Conservation (phyloP, 2,113 vertebrate species). For the Megaceryle torquata region DNA sequence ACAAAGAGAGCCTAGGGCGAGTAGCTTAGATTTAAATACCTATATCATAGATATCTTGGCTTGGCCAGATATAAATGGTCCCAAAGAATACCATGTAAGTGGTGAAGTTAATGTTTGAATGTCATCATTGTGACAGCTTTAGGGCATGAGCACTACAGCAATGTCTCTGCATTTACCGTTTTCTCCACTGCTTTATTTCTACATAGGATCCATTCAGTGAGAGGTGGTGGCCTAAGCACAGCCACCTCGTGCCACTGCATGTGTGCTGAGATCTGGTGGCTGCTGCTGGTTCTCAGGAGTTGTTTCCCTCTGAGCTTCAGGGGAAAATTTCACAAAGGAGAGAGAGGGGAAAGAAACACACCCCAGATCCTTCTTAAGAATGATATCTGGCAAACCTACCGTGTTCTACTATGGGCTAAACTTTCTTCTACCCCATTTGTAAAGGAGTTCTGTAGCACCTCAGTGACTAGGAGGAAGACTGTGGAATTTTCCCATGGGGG, state of each 20-base stretch:
- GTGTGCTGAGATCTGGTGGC: neutral
- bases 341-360: fast-evolving
- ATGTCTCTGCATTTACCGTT: neutral
- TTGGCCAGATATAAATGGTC: neutral
- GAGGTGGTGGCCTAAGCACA: neutral
- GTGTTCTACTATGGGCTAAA: neutral
- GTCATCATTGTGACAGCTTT: neutral
- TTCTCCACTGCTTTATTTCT: neutral
- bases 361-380: neutral
- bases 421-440: neutral
- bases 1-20: neutral
- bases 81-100: neutral
- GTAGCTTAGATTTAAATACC: conserved; percentile 14
- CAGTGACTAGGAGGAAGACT: neutral
- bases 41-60: neutral
- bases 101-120: neutral
- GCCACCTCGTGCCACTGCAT: too few relatives aligned
- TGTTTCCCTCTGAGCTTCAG: neutral
- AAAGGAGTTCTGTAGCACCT: neutral
- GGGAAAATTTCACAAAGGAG: neutral
- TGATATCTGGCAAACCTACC: neutral
- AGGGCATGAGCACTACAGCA: neutral
- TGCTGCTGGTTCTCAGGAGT: neutral
- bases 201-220: fast-evolving
- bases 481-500: neutral